Conservation (phyloP, 37 sponge, comb jelly and placozoan species). For the Tethya wilhelma region DNA sequence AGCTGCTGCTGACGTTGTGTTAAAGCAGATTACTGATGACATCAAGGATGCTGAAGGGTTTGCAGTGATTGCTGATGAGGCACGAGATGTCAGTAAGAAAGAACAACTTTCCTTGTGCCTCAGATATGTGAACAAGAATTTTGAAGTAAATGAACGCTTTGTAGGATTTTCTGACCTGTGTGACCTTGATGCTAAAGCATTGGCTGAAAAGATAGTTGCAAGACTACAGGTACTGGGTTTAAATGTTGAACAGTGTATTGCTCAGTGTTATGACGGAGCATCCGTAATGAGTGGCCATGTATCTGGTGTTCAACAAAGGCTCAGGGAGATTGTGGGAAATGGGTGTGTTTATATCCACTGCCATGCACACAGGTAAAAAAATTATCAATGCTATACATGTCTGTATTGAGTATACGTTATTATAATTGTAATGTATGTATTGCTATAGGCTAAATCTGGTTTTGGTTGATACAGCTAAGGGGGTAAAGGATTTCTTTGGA, state of each 20-base stretch:
- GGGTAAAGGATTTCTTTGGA: slow-evolving; percentile 27
- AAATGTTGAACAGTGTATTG: too few species aligned
- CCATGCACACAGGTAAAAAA: slow-evolving; percentile 30
- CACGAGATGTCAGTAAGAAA: slow-evolving; percentile 22
- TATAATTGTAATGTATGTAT: neutral
- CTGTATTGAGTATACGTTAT: too few species aligned
- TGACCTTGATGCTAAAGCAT: slow-evolving; percentile 44
- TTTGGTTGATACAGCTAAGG: slow-evolving; percentile 19
- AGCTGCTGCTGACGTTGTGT: slow-evolving; percentile 48
- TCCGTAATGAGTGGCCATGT: slow-evolving; percentile 24
- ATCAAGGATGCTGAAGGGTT: slow-evolving; percentile 26
- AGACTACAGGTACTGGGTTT: slow-evolving; percentile 34
- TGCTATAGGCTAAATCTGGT: slow-evolving; percentile 33
- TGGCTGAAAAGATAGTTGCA: slow-evolving; percentile 31
- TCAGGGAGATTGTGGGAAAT: slow-evolving; percentile 24
- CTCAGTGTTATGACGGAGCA: slow-evolving; percentile 48
- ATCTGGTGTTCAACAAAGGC: slow-evolving; percentile 30
- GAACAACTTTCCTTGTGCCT: slow-evolving; percentile 42
- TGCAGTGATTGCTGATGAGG: slow-evolving; percentile 42
- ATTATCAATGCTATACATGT: neutral
- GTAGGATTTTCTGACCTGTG: slow-evolving; percentile 34
- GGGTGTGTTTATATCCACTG: slow-evolving; percentile 30
- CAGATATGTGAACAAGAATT: slow-evolving; percentile 33
- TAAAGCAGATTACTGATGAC: slow-evolving; percentile 32
- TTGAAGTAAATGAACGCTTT: slow-evolving; percentile 37